Base-by-base conservation (phyloP, 2,113 vertebrate genomes). In the Nematolebias whitei region DNA sequence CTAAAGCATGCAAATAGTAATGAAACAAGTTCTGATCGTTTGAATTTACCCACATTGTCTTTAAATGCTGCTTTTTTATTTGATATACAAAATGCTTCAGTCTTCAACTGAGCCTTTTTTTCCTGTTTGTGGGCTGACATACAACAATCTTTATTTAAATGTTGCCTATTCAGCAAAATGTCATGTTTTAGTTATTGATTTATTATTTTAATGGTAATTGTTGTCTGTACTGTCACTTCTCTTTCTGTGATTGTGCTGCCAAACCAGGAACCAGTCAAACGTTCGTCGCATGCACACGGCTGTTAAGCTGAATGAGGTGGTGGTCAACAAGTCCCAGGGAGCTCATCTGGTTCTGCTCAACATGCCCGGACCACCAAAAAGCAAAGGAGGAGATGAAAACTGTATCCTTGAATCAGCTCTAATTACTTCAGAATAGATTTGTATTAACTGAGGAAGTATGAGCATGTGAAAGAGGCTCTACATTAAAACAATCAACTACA, bases 221-320 rank as follows among this genome's bases (percentile, higher is more conserved):
- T 39, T 39, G 16, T 52, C 48, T 40, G 7, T 20, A 39, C 19
- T 44, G 26, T 56, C 1, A 3, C 18, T 24, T 50, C 12, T 18
- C 22, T 50, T 13, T 7, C 48, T 50, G 48, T 24, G 2, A 16
- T 5, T 19, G 15, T 24, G 10, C n/a, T 47, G 18, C 74, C 35
- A 29, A 56, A 60, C 45, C 12, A 97, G 98, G 87, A 96, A 99
- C 90, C 96, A 98, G 83, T 95, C 95, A 1, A 99, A 99, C 0
- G 97, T 99, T 2, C 91, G 98, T 59, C 93, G 97, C 80, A 99
- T 99, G 97, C 97, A 99, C 89, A 99, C 97, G 0, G 97, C 97
- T 0, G 93, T 99, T 63, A 96, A 95, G 86, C 94, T 99, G 56
- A 99, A 99, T 0, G 96, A 95, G 19, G 93, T 96, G 7, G 94